Conservation (phyloP, 2,797 vertebrate species). For the Typhlichthys subterraneus region DNA sequence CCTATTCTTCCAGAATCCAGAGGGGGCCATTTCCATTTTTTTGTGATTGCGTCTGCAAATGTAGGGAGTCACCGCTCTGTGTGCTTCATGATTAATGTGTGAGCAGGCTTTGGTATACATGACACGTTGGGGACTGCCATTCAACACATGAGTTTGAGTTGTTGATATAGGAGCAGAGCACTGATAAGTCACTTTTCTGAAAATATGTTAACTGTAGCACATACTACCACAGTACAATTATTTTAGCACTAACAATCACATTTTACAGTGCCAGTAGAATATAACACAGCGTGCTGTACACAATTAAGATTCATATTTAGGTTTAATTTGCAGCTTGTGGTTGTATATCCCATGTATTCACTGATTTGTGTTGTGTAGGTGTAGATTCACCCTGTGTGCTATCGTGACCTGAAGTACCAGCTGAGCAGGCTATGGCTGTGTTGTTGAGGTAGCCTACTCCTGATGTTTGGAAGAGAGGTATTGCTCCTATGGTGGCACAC, state of each 20-base stretch:
- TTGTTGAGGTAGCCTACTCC: conserved; percentile 27
- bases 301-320: no score
- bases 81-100: conserved; percentile 43
- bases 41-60: conserved; percentile 27
- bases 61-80: conserved; percentile 24
- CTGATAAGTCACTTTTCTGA: conserved; percentile 44
- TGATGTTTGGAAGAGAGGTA: conserved; percentile 48
- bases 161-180: conserved; percentile 24
- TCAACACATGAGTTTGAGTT: conserved; percentile 50
- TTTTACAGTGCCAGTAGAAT: no score
- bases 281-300: no score
- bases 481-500: conserved; percentile 26
- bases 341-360: no score
- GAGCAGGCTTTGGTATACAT: conserved; percentile 43
- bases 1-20: conserved; percentile 28
- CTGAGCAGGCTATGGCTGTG: conserved; percentile 61
- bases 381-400: conserved; percentile 44
- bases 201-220: conserved; percentile 27
- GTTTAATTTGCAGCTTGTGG: no score
- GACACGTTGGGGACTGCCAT: conserved; percentile 47
- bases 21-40: conserved; percentile 33
- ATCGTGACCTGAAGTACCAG: conserved; percentile 49
- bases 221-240: conserved; percentile 35
- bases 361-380: conserved; percentile 5
- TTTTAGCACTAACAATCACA: no score